A percentile compares a stretch with the other conserved stretches of the same genome.
phyloP scores from a whole-genome alignment of 2,797 vertebrate genomes.

The Anguilla anguilla region DNA sequence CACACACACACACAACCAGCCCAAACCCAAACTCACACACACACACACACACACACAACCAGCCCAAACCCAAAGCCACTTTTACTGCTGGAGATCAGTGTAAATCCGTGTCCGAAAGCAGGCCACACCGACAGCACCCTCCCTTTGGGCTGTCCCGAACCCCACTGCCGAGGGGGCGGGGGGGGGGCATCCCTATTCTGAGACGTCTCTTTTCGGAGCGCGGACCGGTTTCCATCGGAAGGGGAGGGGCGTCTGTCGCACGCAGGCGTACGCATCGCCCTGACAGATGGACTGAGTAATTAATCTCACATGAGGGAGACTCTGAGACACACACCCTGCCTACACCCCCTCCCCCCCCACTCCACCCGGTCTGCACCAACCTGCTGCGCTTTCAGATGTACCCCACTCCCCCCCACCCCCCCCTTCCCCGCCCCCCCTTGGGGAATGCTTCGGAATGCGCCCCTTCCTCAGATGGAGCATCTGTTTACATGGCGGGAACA shows the following conservation, averaged over 20 bases:
- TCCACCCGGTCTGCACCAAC: neutral
- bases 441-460: neutral
- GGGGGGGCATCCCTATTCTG: neutral
- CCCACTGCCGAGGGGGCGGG: neutral
- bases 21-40: neutral
- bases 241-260: neutral
- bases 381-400: neutral
- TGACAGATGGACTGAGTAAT: slow-evolving; percentile 19
- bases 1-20: neutral
- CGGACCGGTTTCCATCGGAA: too few relatives aligned
- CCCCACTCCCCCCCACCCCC: neutral
- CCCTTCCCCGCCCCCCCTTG: neutral
- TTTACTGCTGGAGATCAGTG: too few relatives aligned
- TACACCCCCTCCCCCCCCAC: neutral
- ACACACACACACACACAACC: too few relatives aligned
- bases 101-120: neutral
- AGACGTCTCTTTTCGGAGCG: neutral
- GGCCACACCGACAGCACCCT: neutral
- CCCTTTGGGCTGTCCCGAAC: neutral
- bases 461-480: slow-evolving; percentile 15
- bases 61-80: neutral
- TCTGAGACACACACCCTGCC: neutral
- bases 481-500: slow-evolving; percentile 20
- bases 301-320: neutral
- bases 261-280: neutral